phyloP scores from a whole-genome alignment of 2,113 vertebrate genomes.

The Thamnaconus septentrionalis region DNA sequence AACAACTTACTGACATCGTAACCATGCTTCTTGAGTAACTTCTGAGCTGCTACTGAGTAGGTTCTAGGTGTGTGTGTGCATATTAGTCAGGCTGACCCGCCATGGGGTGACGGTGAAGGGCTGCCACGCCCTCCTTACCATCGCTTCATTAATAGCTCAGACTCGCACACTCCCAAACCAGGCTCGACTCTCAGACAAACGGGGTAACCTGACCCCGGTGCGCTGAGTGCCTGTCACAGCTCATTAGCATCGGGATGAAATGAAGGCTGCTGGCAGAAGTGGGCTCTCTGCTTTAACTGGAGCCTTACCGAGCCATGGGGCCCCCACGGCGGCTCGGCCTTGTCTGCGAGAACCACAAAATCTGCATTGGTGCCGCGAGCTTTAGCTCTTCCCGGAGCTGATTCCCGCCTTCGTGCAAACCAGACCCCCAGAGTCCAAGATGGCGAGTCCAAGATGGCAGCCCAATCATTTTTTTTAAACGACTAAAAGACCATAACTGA shows the following conservation, averaged over 20 bases:
- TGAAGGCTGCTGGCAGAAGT: conserved; percentile 48
- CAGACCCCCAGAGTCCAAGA: too few relatives aligned
- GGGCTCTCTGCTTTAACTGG: conserved; percentile 61
- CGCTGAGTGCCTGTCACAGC: conserved; percentile 61
- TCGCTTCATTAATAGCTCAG: conserved; percentile 34
- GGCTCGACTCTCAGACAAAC: conserved; percentile 17
- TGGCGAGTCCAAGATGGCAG: too few relatives aligned
- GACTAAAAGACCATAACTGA: too few relatives aligned
- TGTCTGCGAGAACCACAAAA: conserved; percentile 11
- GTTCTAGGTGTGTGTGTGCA: too few relatives aligned
- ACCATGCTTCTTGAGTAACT: too few relatives aligned
- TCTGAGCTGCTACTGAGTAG: too few relatives aligned
- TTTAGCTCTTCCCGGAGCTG: conserved; percentile 12
- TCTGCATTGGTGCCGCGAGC: conserved; percentile 18
- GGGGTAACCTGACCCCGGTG: conserved; percentile 50
- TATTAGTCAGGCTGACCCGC: too few relatives aligned
- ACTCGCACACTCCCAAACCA: background rate
- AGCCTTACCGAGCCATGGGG: conserved; percentile 49
- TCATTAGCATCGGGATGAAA: conserved; percentile 57
- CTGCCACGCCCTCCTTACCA: conserved; percentile 6
- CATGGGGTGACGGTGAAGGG: too few relatives aligned
- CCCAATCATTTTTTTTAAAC: conserved; percentile 8
- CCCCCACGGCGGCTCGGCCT: conserved; percentile 33
- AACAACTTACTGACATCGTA: too few relatives aligned
- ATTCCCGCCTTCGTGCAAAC: background rate